Evolutionary conservation across 2,113 vertebrate species (phyloP), one percentile per base, ranked within the genome.

Genomic region (Amphiprion percula): DNA sequence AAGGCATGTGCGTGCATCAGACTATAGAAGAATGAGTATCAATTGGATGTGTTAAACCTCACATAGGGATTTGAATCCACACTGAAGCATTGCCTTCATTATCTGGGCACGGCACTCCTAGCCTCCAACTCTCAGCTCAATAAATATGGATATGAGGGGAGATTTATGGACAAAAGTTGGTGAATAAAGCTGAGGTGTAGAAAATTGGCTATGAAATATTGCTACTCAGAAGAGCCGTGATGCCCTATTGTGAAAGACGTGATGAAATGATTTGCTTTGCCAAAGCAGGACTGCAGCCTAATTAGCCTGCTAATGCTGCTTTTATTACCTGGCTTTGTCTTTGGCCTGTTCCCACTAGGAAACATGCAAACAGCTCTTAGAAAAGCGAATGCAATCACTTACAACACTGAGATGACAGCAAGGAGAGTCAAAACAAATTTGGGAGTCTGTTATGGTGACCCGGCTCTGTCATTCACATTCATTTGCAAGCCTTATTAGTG

Each of bases 91-190:
- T 69, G 74, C 82, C 83, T 93, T 92, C 74, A 91, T 93, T 93
- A 93, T 84, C 63, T 63, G 24, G 67, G 59, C 83, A 66, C 62
- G 55, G 79, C 80, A 74, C 91, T 82, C 70, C 78, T 83, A 80
- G 83, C 79, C 82, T 82, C 84, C 81, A 85, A 87, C 87, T 87
- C 88, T 89, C 89, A 77, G 79, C 77, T 90, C 88, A 92, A 91
- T 94, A 93, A 94, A 94, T 94, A 94, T 93, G 88, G 90, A 94
- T 94, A 93, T 93, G 88, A 91, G 89, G 65, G 47, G 78, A 92
- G 90, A 94, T 94, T 94, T 92, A 94, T 86, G 78, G 85, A 90
- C 72, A 79, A 90, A 93, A 92, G 79, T 92, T 91, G 90, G 77
- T 70, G 83, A 93, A 93, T 86, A 83, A 90, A 86, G 82, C 79